Evolutionary conservation across 1,140 invertebrate genomes (phyloP).

Genomic region (Plutomurus gul): DNA sequence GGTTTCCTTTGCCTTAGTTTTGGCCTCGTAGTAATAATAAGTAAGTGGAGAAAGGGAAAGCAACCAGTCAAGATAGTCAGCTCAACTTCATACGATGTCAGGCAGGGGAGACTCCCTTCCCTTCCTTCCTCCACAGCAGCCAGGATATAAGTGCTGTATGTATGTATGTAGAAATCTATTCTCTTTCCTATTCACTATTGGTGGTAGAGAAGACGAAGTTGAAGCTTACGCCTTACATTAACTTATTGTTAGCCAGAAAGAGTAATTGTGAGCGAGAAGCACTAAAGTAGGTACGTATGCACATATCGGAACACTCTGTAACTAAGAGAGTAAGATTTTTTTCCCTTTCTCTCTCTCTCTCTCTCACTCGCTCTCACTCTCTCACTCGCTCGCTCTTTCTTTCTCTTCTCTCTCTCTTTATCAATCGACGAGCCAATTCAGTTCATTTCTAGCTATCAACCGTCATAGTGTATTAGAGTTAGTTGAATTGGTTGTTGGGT

Average conservation of each 20-base stretch:
- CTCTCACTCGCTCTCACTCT: not conserved
- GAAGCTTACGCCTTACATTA: not conserved
- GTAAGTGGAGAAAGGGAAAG: slow-evolving; percentile 22
- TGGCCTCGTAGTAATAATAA: not conserved
- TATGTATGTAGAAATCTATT: not conserved
- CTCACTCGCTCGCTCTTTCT: not conserved
- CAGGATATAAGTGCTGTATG: too few relatives aligned
- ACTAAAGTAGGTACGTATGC: not conserved
- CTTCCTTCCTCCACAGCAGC: not conserved
- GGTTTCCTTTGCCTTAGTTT: not conserved
- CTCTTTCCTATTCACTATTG: not conserved
- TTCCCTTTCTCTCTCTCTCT: not conserved
- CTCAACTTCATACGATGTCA: not conserved
- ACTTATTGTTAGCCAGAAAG: not conserved
- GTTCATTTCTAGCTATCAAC: slow-evolving; percentile 17
- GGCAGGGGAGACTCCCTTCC: slow-evolving; percentile 15
- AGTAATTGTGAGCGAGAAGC: slow-evolving; percentile 1
- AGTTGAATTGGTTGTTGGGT: not conserved
- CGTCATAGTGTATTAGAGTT: slow-evolving; percentile 3
- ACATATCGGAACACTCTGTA: too few relatives aligned
- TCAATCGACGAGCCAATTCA: slow-evolving; percentile 6
- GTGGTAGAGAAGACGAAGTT: not conserved
- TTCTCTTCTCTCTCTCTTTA: slow-evolving; percentile 1
- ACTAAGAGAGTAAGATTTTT: too few relatives aligned
- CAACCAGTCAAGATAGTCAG: not conserved